A percentile compares a stretch with the other conserved stretches of the same genome.
Conservation (phyloP, 2,797 vertebrate genomes). For the Mastacembelus armatus region DNA sequence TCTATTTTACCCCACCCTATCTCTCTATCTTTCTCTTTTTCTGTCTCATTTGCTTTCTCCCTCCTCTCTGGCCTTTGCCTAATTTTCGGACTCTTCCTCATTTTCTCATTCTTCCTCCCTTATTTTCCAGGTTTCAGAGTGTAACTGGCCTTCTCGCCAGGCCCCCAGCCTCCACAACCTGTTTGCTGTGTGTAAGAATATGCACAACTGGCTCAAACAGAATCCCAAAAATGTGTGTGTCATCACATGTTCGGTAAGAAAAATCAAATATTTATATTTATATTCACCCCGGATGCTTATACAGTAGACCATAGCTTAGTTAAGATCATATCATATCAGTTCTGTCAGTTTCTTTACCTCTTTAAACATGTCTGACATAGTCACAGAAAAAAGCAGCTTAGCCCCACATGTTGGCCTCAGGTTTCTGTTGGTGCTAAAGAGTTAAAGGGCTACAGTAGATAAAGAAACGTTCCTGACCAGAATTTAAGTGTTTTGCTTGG, state of each 20-base stretch:
- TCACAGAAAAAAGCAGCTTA: too few species aligned
- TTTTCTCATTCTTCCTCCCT: background rate
- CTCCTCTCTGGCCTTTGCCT: background rate
- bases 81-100: background rate
- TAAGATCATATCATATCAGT: conserved; percentile 5
- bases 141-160: conserved; percentile 95
- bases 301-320: conserved; percentile 9
- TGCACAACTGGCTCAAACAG: conserved; percentile 99
- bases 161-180: conserved; percentile 98
- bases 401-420: too few species aligned
- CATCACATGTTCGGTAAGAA: conserved; percentile 98
- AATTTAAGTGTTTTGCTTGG: too few species aligned
- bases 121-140: conserved; percentile 92
- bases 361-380: too few species aligned
- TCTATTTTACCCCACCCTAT: background rate
- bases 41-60: background rate
- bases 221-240: conserved; percentile 99
- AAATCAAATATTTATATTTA: background rate
- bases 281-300: background rate
- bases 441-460: too few species aligned
- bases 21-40: background rate
- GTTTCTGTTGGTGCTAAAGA: too few species aligned
- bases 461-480: background rate
- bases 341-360: background rate
- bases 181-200: conserved; percentile 98